phyloP scores from a whole-genome alignment of 2,888 invertebrate species.

The Exephanes ischioxanthus region DNA sequence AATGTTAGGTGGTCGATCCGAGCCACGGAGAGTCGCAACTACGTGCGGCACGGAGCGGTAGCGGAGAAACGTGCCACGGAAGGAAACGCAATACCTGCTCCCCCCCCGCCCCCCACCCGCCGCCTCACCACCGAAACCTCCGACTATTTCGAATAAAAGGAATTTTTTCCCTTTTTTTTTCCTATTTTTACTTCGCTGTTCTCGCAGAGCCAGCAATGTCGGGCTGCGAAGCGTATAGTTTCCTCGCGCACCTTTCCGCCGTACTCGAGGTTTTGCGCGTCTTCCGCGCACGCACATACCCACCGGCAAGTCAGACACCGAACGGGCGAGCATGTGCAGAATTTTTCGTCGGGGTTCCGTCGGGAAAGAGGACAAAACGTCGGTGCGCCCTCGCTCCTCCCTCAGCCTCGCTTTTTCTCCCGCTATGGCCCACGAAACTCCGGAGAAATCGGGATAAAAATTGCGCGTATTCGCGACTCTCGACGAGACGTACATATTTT shows the following conservation, averaged over 20 bases:
- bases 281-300: constrained; percentile 4
- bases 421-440: too few species aligned
- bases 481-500: constrained; percentile 50
- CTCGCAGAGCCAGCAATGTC: constrained; percentile 25
- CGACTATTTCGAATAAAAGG: constrained; percentile 66
- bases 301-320: background rate
- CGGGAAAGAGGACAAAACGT: background rate
- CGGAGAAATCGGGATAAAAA: constrained; percentile 19
- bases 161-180: constrained; percentile 48
- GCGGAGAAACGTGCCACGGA: constrained; percentile 22
- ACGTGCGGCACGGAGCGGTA: background rate
- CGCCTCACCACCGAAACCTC: constrained; percentile 64
- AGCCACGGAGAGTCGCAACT: background rate
- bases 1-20: constrained; percentile 31
- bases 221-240: constrained; percentile 48
- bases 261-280: constrained; percentile 19
- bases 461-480: constrained; percentile 37
- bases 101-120: background rate
- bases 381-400: background rate
- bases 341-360: constrained; percentile 8
- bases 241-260: constrained; percentile 12
- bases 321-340: constrained; percentile 13
- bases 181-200: constrained; percentile 37
- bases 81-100: constrained; percentile 48
- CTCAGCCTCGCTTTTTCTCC: background rate